Percentiles rank a stretch among this genome's conserved stretches.
Conservation (phyloP, 1,140 invertebrate genomes). For the Macrotrachela quadricornifera region DNA sequence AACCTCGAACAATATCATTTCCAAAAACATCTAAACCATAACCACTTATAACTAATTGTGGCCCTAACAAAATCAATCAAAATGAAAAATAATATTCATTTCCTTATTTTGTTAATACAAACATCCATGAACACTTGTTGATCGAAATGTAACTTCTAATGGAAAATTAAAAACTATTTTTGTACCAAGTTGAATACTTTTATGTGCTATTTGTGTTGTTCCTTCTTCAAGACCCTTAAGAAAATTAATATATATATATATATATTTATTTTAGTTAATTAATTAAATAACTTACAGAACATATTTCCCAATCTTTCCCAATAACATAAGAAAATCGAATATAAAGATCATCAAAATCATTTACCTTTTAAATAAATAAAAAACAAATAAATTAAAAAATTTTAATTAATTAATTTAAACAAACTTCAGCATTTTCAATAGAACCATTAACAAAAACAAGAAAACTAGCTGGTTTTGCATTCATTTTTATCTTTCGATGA, state of each 20-base stretch:
- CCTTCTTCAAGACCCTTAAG: constrained; percentile 50
- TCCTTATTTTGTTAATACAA: constrained; percentile 23
- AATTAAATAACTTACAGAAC: constrained; percentile 36
- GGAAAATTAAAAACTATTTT: constrained; percentile 54
- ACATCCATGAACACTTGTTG: constrained; percentile 54
- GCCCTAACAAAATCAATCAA: constrained; percentile 37
- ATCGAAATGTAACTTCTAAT: constrained; percentile 50
- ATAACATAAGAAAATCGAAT: constrained; percentile 48
- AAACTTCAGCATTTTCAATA: constrained; percentile 40
- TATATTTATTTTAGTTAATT: neutral
- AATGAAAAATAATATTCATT: neutral
- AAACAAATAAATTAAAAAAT: neutral
- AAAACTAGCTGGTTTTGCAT: constrained; percentile 15
- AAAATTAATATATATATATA: constrained; percentile 7
- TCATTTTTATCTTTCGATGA: too few species aligned
- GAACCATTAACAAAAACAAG: constrained; percentile 39
- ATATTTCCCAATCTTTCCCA: constrained; percentile 49
- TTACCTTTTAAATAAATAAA: constrained; percentile 33
- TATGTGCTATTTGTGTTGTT: constrained; percentile 45
- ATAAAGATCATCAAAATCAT: constrained; percentile 46
- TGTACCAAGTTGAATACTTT: constrained; percentile 39
- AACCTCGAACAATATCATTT: constrained; percentile 52
- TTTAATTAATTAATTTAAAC: neutral
- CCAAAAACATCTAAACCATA: constrained; percentile 53
- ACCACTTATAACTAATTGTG: constrained; percentile 48